Evolutionary conservation across 2,888 invertebrate genomes (phyloP).

Genomic region (Invenusta paracnida): DNA sequence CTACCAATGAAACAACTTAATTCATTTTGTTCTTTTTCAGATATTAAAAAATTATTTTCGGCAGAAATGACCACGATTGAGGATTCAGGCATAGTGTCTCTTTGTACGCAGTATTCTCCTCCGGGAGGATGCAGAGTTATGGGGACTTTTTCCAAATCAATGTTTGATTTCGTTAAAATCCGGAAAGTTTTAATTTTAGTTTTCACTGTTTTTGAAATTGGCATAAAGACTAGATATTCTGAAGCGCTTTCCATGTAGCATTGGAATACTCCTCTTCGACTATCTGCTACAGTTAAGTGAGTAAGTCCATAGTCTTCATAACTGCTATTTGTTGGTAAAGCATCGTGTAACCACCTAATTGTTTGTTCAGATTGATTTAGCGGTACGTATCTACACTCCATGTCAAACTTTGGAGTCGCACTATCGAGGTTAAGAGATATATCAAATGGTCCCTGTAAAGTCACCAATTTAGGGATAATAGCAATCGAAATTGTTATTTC

Average conservation of each 20-base stretch:
- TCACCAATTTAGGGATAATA: background rate
- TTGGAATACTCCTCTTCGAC: background rate
- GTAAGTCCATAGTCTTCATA: too few relatives aligned
- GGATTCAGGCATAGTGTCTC: too few relatives aligned
- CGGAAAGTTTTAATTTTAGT: background rate
- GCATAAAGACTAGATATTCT: background rate
- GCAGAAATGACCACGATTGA: too few relatives aligned
- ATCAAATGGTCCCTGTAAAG: background rate
- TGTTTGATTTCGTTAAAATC: background rate
- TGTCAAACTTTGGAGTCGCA: background rate
- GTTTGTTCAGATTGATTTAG: background rate
- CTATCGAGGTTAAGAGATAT: background rate
- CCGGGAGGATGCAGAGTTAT: too few relatives aligned
- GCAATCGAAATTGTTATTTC: background rate
- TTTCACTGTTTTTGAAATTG: background rate
- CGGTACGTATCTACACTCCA: background rate
- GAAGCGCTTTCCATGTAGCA: background rate
- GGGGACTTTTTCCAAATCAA: too few relatives aligned
- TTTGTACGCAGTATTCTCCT: too few relatives aligned
- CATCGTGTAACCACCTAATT: background rate
- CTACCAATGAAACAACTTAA: too few relatives aligned
- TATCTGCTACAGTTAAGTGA: too few relatives aligned
- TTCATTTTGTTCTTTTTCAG: too few relatives aligned
- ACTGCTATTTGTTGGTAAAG: background rate
- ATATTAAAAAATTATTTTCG: too few relatives aligned